Evolutionary conservation across 2,113 vertebrate species (phyloP).

Genomic region (Sinosuthora webbiana): DNA sequence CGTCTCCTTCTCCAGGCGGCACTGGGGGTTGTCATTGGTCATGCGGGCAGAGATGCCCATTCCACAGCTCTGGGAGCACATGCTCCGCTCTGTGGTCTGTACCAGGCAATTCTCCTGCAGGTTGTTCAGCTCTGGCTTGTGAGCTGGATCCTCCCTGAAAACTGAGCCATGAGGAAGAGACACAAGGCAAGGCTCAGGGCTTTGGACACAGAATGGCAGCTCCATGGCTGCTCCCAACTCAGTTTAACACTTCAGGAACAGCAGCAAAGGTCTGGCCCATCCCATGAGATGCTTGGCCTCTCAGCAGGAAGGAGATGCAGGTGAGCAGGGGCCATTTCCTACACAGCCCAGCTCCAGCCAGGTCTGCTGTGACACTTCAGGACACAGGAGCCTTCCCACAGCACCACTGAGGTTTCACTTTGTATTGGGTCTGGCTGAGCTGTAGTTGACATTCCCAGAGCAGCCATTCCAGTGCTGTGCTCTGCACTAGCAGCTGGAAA

Average conservation of each 20-base stretch:
- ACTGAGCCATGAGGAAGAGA: background rate
- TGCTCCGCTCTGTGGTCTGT: constrained; percentile 78
- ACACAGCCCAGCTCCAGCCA: background rate
- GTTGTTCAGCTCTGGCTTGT: constrained; percentile 14
- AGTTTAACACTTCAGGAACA: background rate
- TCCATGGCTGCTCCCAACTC: background rate
- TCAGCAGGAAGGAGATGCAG: background rate
- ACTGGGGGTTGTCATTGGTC: constrained; percentile 77
- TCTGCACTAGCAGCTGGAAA: background rate
- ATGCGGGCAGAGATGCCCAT: constrained; percentile 77
- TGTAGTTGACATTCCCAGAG: background rate
- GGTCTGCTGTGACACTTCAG: background rate
- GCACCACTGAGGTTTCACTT: background rate
- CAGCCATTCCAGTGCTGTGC: background rate
- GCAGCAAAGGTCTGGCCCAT: background rate
- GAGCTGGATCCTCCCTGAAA: constrained; percentile 50
- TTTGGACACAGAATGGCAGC: background rate
- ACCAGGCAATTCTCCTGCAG: constrained; percentile 79
- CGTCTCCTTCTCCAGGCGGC: constrained; percentile 77
- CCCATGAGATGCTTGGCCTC: background rate
- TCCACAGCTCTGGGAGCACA: constrained; percentile 77
- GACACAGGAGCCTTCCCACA: background rate
- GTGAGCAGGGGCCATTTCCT: background rate
- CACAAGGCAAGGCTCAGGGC: background rate
- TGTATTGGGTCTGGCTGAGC: background rate